phyloP scores from a whole-genome alignment of 2,888 invertebrate genomes.

The Ectemnius cavifrons region DNA sequence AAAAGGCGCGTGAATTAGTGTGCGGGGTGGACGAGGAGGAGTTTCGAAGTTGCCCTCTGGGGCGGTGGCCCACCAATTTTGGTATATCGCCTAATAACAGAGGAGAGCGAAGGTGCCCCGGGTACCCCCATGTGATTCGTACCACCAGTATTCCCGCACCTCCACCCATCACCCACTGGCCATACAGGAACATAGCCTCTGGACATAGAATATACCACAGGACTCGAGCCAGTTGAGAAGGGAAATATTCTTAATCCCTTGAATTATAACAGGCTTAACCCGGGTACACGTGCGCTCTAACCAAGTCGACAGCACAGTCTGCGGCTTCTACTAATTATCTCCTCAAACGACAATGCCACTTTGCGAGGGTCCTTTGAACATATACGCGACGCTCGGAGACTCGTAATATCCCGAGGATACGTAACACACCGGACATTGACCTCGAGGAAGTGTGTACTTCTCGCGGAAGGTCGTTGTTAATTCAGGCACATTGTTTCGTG shows the following conservation, averaged over 20 bases:
- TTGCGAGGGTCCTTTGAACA: too few species aligned
- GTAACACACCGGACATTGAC: constrained; percentile 2
- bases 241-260: constrained; percentile 54
- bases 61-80: constrained; percentile 73
- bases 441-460: too few species aligned
- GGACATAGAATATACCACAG: constrained; percentile 37
- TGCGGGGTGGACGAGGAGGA: constrained; percentile 51
- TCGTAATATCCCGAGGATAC: background rate
- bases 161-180: constrained; percentile 54
- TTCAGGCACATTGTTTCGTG: constrained; percentile 5
- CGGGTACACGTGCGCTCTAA: too few species aligned
- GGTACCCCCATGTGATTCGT: constrained; percentile 50
- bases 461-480: constrained; percentile 3
- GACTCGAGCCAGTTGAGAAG: constrained; percentile 42
- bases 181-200: constrained; percentile 42
- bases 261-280: constrained; percentile 52
- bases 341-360: background rate
- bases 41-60: constrained; percentile 62
- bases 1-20: constrained; percentile 70
- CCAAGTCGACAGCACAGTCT: background rate
- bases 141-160: constrained; percentile 46
- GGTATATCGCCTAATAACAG: constrained; percentile 76
- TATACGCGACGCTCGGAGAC: background rate
- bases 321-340: background rate
- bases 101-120: constrained; percentile 56